Percentiles rank a stretch among this genome's conserved stretches.
Conservation (phyloP, 1,140 invertebrate genomes). For the Alviniconcha marisindica region DNA sequence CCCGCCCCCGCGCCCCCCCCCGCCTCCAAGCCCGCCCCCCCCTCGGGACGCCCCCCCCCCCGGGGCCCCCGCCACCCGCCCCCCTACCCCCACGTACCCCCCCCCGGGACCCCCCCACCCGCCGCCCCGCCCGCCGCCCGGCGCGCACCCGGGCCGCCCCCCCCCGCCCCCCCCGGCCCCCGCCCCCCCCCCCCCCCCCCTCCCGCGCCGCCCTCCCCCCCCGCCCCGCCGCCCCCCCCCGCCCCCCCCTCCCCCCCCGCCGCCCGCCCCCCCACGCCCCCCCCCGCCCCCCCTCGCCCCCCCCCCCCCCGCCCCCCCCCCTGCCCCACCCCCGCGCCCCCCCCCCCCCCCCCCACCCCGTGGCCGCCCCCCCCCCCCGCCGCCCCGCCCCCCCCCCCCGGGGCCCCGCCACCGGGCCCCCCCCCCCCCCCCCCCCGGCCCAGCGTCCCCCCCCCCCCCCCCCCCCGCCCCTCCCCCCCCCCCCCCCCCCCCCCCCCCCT, state of each 20-base stretch:
- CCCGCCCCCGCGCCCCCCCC: neutral
- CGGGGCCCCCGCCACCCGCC: neutral
- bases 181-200: slow-evolving; percentile 3
- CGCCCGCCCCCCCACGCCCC: neutral
- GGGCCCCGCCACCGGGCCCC: neutral
- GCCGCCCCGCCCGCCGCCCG: neutral
- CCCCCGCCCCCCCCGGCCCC: neutral
- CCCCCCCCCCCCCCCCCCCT: neutral
- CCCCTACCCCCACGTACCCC: neutral
- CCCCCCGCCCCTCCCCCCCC: neutral
- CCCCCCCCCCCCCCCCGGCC: neutral
- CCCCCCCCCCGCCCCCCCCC: neutral
- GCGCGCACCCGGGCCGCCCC: neutral
- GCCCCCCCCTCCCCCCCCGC: neutral
- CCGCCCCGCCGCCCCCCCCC: neutral
- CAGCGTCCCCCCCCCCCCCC: neutral
- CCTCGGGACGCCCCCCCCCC: neutral
- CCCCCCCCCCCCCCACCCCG: neutral
- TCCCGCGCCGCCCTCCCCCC: neutral
- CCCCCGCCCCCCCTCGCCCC: neutral
- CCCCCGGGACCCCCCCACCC: no score
- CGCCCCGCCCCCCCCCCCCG: neutral
- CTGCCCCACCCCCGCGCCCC: neutral
- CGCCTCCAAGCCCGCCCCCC: neutral
- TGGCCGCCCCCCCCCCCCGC: neutral